These are phyloP conservation scores for Eupithecia vulgata DNA, from an alignment of 2,888 invertebrate species.

Conservation along the genomic window DNA sequence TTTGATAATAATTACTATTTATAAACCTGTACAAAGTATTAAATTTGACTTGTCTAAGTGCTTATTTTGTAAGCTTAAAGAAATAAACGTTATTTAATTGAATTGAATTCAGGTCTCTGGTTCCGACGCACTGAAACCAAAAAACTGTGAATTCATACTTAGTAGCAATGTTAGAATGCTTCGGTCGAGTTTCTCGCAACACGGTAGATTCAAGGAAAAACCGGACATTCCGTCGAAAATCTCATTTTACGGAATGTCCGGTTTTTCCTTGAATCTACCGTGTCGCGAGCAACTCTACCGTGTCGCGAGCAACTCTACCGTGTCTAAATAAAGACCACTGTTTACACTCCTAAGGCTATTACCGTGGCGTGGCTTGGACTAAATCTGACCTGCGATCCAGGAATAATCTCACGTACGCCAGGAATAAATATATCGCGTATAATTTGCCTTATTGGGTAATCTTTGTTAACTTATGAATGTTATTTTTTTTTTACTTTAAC, in stretches of 20 bases:
- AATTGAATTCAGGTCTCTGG: not conserved
- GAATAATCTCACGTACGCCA: slow-evolving; percentile 73
- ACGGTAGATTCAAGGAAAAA: slow-evolving; percentile 8
- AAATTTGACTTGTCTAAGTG: no score
- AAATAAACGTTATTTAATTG: no score
- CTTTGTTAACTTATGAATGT: slow-evolving; percentile 8
- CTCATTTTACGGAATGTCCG: no score
- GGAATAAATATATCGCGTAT: slow-evolving; percentile 41
- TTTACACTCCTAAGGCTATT: slow-evolving; percentile 75
- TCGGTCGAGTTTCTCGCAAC: no score
- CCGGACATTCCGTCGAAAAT: no score
- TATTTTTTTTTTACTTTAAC: not conserved
- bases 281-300: slow-evolving; percentile 36
- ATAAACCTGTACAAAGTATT: no score
- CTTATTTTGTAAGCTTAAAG: no score
- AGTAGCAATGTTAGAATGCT: no score
- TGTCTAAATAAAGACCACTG: slow-evolving; percentile 74
- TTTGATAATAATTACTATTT: no score
- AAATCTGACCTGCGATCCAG: slow-evolving; percentile 68
- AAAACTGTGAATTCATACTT: not conserved
- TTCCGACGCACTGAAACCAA: not conserved
- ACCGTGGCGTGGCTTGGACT: slow-evolving; percentile 66
- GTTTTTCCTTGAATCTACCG: slow-evolving; percentile 8
- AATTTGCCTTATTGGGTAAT: slow-evolving; percentile 60
- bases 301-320: slow-evolving; percentile 47